Percentiles rank a stretch among this genome's conserved stretches.
Conservation (phyloP, 2,797 vertebrate genomes). For the Chaetodon trifasciatus region DNA sequence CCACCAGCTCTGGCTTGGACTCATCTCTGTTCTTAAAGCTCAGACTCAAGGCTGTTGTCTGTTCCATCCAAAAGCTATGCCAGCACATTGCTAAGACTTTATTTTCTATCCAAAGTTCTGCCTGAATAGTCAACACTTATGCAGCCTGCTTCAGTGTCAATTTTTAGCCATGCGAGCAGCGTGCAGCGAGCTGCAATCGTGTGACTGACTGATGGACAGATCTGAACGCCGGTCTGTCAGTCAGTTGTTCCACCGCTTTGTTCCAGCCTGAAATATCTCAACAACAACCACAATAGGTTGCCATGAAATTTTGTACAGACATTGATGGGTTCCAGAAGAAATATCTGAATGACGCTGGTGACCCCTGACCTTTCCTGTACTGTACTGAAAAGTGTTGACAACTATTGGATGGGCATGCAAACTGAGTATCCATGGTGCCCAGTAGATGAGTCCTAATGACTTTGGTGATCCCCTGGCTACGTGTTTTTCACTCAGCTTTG, state of each 20-base stretch:
- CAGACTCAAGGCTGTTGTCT: constrained; percentile 23
- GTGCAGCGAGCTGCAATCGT: background rate
- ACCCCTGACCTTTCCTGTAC: background rate
- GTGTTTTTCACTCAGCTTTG: too few species aligned
- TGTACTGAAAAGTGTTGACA: too few species aligned
- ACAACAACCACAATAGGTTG: background rate
- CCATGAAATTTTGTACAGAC: background rate
- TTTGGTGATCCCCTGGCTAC: too few species aligned
- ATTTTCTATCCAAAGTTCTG: constrained; percentile 26
- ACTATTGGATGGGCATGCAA: too few species aligned
- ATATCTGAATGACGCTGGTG: background rate
- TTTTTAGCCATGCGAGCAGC: background rate
- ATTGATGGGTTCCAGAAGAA: background rate
- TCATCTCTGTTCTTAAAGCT: constrained; percentile 60
- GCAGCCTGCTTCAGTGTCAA: background rate
- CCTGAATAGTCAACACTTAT: constrained; percentile 15
- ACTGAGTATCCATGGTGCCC: too few species aligned
- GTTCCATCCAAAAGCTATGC: constrained; percentile 27
- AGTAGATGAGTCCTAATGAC: too few species aligned
- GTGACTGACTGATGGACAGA: background rate
- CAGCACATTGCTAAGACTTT: constrained; percentile 17
- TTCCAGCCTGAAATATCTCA: constrained; percentile 5
- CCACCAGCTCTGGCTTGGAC: constrained; percentile 50
- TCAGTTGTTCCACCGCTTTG: background rate
- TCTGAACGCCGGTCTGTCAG: background rate